Percentiles rank a stretch among this genome's conserved stretches.
phyloP scores from a whole-genome alignment of 2,113 vertebrate species.

The Leptobrachium ailaonicum region DNA sequence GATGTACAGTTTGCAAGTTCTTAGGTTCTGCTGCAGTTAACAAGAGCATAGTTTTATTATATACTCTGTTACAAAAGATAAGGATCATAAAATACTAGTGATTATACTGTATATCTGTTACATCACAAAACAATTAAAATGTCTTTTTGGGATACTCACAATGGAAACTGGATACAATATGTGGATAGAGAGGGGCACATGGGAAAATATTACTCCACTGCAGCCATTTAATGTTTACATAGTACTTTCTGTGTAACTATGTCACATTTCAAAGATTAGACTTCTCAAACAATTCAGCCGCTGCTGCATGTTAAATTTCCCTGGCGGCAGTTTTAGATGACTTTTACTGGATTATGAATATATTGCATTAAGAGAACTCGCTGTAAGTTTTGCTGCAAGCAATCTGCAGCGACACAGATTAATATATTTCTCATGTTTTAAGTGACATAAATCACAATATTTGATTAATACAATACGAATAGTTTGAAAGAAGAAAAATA shows the following conservation, averaged over 20 bases:
- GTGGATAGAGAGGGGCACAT: conserved; percentile 24
- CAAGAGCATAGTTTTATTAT: conserved; percentile 1
- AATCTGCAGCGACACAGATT: conserved; percentile 42
- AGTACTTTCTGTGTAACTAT: conserved; percentile 41
- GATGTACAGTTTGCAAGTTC: not conserved
- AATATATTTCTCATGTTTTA: conserved; percentile 46
- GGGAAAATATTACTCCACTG: conserved; percentile 29
- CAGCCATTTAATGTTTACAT: conserved; percentile 45
- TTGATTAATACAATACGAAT: conserved; percentile 40
- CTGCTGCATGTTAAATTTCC: conserved; percentile 42
- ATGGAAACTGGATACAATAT: conserved; percentile 35
- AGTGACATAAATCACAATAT: conserved; percentile 49
- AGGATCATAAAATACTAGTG: conserved; percentile 32
- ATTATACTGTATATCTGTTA: conserved; percentile 5
- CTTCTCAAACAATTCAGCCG: conserved; percentile 38
- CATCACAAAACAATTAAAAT: conserved; percentile 35
- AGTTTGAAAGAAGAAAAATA: conserved; percentile 30
- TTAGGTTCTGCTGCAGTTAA: not conserved
- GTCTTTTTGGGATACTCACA: conserved; percentile 32
- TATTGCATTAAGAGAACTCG: conserved; percentile 43
- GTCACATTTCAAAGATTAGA: conserved; percentile 45
- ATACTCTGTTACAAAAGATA: conserved; percentile 1
- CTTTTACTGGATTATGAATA: conserved; percentile 47
- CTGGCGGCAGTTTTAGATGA: conserved; percentile 41
- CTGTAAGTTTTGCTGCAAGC: conserved; percentile 37